These are phyloP conservation scores for Bombus fervidus DNA, from an alignment of 1,140 invertebrate species.

Conservation along the genomic window DNA sequence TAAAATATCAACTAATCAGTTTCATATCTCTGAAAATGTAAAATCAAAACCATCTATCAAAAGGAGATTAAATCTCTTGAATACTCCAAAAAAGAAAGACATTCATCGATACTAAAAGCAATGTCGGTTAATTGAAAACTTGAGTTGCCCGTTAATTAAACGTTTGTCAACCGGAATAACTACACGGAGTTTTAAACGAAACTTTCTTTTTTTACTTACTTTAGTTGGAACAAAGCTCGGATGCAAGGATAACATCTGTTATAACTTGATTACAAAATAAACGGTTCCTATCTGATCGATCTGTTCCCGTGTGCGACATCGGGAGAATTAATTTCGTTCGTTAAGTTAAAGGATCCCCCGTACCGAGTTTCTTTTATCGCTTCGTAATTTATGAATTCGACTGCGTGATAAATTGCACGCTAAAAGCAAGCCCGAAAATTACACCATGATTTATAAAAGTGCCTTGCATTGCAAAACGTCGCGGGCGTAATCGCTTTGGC, in stretches of 20 bases:
- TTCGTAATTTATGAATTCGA: conserved; percentile 17
- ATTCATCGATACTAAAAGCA: not conserved
- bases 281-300: not conserved
- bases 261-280: not conserved
- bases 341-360: not conserved
- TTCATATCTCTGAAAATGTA: too few species aligned
- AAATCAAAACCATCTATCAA: not conserved
- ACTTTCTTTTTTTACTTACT: not conserved
- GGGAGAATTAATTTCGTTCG: conserved; percentile 7
- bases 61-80: not conserved
- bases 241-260: not conserved
- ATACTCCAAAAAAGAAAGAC: not conserved
- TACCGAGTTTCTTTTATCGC: not conserved
- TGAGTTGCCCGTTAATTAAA: not conserved
- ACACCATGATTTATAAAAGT: conserved; percentile 4
- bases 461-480: not conserved
- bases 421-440: not conserved
- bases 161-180: not conserved
- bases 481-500: not conserved
- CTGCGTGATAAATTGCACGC: not conserved
- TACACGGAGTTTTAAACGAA: not conserved
- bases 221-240: not conserved
- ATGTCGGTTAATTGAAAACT: not conserved
- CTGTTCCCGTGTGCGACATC: not conserved
- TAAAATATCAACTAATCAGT: too few species aligned